Percentiles rank a stretch among this genome's conserved stretches.
Conservation (phyloP, 2,888 invertebrate genomes). For the Nebria salina region DNA sequence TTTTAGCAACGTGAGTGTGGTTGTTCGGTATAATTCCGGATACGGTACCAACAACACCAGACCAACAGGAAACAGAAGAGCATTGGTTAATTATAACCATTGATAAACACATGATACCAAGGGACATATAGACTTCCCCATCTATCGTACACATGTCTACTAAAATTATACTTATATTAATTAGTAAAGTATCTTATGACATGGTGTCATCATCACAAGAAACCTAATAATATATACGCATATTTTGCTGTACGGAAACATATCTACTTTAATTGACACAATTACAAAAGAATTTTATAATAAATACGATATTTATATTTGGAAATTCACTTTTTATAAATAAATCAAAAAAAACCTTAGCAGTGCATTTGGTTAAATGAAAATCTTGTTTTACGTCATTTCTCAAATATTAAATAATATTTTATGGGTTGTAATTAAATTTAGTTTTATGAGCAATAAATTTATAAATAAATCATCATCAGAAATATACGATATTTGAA, state of each 20-base stretch:
- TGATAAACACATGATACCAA: neutral
- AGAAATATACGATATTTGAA: neutral
- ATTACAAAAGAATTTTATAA: too few relatives aligned
- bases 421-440: neutral
- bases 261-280: too few relatives aligned
- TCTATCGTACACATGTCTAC: neutral
- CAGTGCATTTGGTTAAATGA: neutral
- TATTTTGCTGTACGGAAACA: neutral
- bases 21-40: neutral
- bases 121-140: neutral
- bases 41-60: neutral
- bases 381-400: neutral
- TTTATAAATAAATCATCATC: conserved; percentile 4
- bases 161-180: neutral
- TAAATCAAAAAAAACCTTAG: neutral
- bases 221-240: neutral
- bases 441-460: conserved; percentile 13
- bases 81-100: neutral
- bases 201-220: too few relatives aligned
- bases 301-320: too few relatives aligned
- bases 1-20: neutral
- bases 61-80: neutral
- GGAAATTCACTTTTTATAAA: too few relatives aligned
- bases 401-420: neutral
- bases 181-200: neutral